phyloP scores from a whole-genome alignment of 2,113 vertebrate genomes.

The Paracanthobrama guichenoti region DNA sequence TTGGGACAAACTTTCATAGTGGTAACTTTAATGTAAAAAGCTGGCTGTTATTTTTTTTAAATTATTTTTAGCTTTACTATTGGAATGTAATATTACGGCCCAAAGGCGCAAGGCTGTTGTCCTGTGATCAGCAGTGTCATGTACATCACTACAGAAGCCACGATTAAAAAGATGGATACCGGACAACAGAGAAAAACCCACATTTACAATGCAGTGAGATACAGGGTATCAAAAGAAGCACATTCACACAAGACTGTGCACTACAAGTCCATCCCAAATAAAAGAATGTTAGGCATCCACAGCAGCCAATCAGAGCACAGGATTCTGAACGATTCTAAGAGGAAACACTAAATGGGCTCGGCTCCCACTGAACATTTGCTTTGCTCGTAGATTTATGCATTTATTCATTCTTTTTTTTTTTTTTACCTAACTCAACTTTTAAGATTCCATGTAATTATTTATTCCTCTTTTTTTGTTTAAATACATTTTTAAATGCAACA shows the following conservation, averaged over 20 bases:
- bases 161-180: neutral
- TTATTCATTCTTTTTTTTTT: too few species aligned
- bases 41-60: slow-evolving; percentile 38
- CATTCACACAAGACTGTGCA: slow-evolving; percentile 30
- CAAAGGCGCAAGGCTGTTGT: slow-evolving; percentile 53
- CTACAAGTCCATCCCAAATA: slow-evolving; percentile 30
- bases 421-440: slow-evolving; percentile 37
- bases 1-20: slow-evolving; percentile 66
- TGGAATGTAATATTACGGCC: slow-evolving; percentile 79
- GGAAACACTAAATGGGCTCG: slow-evolving; percentile 12
- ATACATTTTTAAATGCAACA: slow-evolving; percentile 73
- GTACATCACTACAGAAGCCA: slow-evolving; percentile 40
- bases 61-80: slow-evolving; percentile 38
- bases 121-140: slow-evolving; percentile 39
- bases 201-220: slow-evolving; percentile 27
- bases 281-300: slow-evolving; percentile 25
- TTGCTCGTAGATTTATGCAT: slow-evolving; percentile 23
- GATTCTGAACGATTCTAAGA: slow-evolving; percentile 23
- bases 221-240: slow-evolving; percentile 32
- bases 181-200: slow-evolving; percentile 12
- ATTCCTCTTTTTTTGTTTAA: slow-evolving; percentile 29
- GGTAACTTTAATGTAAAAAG: slow-evolving; percentile 56
- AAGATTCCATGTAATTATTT: slow-evolving; percentile 54
- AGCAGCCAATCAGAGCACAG: slow-evolving; percentile 22
- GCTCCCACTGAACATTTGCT: slow-evolving; percentile 9